Evolutionary conservation across 2,888 invertebrate genomes (phyloP).

Genomic region (Eupeodes luniger): DNA sequence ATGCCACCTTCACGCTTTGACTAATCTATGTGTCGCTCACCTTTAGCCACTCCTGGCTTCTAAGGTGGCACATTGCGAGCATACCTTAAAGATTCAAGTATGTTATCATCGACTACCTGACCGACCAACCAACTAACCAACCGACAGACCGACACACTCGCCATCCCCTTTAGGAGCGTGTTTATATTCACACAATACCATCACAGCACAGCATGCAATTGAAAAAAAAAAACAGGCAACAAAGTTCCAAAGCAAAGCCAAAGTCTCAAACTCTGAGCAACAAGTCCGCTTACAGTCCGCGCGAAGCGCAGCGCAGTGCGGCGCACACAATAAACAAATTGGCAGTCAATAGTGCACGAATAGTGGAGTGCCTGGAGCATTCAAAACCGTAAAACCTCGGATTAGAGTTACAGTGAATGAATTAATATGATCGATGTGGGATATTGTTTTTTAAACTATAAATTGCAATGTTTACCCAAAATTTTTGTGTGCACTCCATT

Average conservation of each 20-base stretch:
- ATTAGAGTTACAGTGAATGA: too few relatives aligned
- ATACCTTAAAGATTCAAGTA: slow-evolving; percentile 44
- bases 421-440: too few relatives aligned
- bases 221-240: neutral
- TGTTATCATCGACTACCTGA: slow-evolving; percentile 29
- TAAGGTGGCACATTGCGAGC: slow-evolving; percentile 68
- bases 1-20: slow-evolving; percentile 64
- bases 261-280: slow-evolving; percentile 30
- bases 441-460: too few relatives aligned
- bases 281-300: slow-evolving; percentile 35
- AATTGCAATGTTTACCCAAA: too few relatives aligned
- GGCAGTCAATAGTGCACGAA: slow-evolving; percentile 72
- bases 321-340: slow-evolving; percentile 67
- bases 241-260: neutral
- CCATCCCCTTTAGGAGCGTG: neutral
- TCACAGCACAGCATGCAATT: slow-evolving; percentile 20
- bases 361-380: too few relatives aligned
- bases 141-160: neutral
- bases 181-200: slow-evolving; percentile 14
- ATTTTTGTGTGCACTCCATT: too few relatives aligned
- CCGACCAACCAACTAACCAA: too few relatives aligned
- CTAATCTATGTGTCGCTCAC: slow-evolving; percentile 65
- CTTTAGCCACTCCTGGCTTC: slow-evolving; percentile 60
- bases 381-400: too few relatives aligned
- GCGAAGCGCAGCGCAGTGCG: too few relatives aligned